Base-by-base conservation (phyloP, 2,797 vertebrate species). In the Amniataba percoides region DNA sequence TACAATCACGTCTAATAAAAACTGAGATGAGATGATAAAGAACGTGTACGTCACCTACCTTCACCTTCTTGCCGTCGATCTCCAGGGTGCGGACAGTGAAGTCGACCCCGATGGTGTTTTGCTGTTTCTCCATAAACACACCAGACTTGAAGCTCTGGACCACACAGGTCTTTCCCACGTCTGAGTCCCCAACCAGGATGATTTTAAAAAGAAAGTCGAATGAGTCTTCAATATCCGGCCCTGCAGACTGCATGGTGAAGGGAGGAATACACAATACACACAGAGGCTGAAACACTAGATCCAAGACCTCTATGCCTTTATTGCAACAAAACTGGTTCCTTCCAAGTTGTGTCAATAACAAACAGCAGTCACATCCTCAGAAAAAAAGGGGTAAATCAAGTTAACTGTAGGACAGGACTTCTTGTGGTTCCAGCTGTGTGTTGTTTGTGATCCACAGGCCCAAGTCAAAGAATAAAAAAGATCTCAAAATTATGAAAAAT, bases 151-250 rank as follows among this genome's bases (percentile, higher is more conserved):
- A 99, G 64, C 97, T 96, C 84, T 97, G 97, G 36, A 99, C 97
- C 84, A 99, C 96, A 2, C 97, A 99, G 0, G 97, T 99, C 93
- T 99, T 99, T 8, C 98, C 97, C 69, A 99, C 98, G 7, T 98
- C 96, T 1, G 98, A 97, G 86, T 99, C 98, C 5, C 98, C 98
- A 6, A 98, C 96, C 83, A 99, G 94, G 90, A 99, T 97, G 78
- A 99, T 97, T 93, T 98, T 99, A 89, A 99, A 99, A 39, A 99
- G 94, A 87, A 96, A 99, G 88, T 99, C 97, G 49, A 96, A 97
- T 46, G 95, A 90, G 43, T 99, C 97, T 8, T 98, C 98, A 0
- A 84, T 85, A 49, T 93, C 89, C 1, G 86, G 86, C 39, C 78
- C 80, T 64, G 94, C 53, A 83, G 95, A 94, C 90, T 96, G 95